phyloP scores from a whole-genome alignment of 2,888 invertebrate genomes.

The Cephus rjabovi region DNA sequence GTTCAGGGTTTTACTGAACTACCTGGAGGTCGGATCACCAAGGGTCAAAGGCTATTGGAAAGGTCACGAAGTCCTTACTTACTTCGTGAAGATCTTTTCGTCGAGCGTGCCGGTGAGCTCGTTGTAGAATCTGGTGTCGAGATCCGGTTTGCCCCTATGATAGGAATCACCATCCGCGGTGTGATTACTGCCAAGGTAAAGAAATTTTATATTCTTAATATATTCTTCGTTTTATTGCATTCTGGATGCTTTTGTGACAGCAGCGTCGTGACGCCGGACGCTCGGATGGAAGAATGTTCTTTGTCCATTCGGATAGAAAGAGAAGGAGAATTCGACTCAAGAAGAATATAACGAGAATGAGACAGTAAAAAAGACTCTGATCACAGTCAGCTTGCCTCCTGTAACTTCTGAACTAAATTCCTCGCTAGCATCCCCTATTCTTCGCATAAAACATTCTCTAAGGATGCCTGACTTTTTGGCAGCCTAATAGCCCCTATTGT shows the following conservation, averaged over 20 bases:
- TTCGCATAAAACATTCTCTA: background rate
- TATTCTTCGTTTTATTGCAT: background rate
- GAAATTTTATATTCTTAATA: conserved; percentile 34
- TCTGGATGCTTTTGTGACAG: conserved; percentile 6
- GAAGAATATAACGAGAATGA: conserved; percentile 26
- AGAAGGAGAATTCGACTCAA: conserved; percentile 20
- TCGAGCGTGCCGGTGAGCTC: conserved; percentile 83
- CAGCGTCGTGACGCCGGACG: conserved; percentile 1
- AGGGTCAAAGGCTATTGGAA: conserved; percentile 70
- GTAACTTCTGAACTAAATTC: background rate
- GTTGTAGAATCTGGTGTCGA: conserved; percentile 91
- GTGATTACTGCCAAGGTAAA: conserved; percentile 90
- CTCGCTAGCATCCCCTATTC: background rate
- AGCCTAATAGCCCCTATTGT: conserved; percentile 10
- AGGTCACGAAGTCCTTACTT: conserved; percentile 79
- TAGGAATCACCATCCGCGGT: conserved; percentile 93
- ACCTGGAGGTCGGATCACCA: conserved; percentile 73
- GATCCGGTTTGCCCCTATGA: conserved; percentile 89
- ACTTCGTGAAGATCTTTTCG: conserved; percentile 81
- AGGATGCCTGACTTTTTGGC: conserved; percentile 23
- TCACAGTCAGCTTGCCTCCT: background rate
- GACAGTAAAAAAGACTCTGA: conserved; percentile 23
- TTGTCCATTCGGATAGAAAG: conserved; percentile 38
- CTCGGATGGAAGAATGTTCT: conserved; percentile 45
- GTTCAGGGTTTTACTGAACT: conserved; percentile 69